These are phyloP conservation scores for Leuciscus idus DNA, from an alignment of 2,113 vertebrate genomes.

Conservation along the genomic window DNA sequence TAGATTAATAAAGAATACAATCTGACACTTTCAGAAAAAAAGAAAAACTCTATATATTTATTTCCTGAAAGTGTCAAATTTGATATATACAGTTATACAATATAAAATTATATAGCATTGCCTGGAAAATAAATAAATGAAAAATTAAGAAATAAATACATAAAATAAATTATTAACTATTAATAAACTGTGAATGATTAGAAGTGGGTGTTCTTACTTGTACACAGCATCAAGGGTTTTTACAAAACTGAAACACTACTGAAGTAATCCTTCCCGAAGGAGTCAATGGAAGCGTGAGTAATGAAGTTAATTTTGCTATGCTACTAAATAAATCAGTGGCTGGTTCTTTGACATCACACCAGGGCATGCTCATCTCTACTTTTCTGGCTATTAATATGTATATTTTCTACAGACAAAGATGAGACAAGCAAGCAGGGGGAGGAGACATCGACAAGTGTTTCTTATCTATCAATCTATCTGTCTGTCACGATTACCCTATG, in stretches of 20 bases:
- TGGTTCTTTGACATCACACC: background rate
- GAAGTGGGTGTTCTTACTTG: slow-evolving; percentile 1
- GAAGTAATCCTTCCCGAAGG: background rate
- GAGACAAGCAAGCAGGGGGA: too few relatives aligned
- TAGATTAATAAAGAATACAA: background rate
- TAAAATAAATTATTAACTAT: background rate
- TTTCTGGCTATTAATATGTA: background rate
- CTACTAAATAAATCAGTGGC: background rate
- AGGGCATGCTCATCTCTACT: background rate
- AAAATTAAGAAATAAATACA: too few relatives aligned
- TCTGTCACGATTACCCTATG: too few relatives aligned
- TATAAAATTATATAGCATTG: background rate
- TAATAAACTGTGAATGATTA: background rate
- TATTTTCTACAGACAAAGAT: background rate
- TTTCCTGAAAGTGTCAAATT: too few relatives aligned
- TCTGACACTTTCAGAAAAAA: background rate
- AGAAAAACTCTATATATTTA: background rate
- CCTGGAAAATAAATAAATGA: background rate
- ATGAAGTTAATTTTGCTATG: background rate
- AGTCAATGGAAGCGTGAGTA: background rate
- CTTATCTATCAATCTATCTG: too few relatives aligned
- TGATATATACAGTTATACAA: too few relatives aligned
- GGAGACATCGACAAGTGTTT: too few relatives aligned
- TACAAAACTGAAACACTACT: background rate
- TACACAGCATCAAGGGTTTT: background rate